phyloP scores from a whole-genome alignment of 2,113 vertebrate species.

The Phaethornis superciliosus region DNA sequence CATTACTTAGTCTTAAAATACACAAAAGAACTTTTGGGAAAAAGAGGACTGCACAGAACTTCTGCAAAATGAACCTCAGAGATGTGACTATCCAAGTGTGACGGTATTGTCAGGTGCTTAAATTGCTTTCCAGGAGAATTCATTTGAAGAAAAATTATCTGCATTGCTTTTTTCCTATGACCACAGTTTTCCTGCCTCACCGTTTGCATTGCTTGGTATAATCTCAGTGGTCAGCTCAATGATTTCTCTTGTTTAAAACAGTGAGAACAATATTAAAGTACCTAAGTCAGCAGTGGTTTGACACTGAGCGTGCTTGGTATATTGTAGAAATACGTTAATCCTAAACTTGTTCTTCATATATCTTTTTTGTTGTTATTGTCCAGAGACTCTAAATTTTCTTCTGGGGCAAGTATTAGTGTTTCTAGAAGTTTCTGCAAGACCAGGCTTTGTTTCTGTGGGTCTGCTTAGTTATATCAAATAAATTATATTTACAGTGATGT shows the following conservation, averaged over 20 bases:
- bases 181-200: neutral
- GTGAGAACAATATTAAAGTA: neutral
- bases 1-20: slow-evolving; percentile 19
- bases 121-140: slow-evolving; percentile 63
- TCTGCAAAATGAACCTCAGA: neutral
- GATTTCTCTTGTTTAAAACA: neutral
- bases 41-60: neutral
- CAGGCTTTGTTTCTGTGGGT: neutral
- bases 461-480: neutral
- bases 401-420: neutral
- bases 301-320: neutral
- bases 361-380: neutral
- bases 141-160: slow-evolving; percentile 13
- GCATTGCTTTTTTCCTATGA: neutral
- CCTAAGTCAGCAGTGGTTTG: neutral
- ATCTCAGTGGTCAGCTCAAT: neutral
- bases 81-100: slow-evolving; percentile 42
- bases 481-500: neutral
- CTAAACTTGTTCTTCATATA: neutral
- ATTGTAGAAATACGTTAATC: neutral
- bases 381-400: neutral
- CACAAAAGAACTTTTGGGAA: neutral
- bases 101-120: slow-evolving; percentile 41
- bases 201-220: neutral
- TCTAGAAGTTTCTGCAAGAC: neutral